phyloP scores from a whole-genome alignment of 2,888 invertebrate genomes.

The Diogma glabrata region DNA sequence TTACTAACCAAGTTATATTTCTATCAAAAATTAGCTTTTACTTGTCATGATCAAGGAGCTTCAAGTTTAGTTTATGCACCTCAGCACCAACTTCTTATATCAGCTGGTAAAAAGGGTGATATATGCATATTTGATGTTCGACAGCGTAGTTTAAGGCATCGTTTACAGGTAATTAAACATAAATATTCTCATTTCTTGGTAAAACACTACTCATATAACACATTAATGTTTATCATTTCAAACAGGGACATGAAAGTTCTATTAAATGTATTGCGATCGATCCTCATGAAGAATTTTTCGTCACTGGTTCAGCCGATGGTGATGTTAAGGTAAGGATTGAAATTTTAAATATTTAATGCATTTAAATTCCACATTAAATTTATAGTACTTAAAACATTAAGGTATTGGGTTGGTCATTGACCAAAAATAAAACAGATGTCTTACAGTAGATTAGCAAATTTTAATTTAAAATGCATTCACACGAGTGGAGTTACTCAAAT shows the following conservation, averaged over 20 bases:
- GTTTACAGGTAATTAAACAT: conserved; percentile 44
- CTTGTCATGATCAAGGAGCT: conserved; percentile 89
- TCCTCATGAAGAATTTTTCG: conserved; percentile 91
- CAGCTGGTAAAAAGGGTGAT: conserved; percentile 94
- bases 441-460: too few species aligned
- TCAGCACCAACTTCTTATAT: conserved; percentile 85
- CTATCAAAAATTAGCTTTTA: conserved; percentile 67
- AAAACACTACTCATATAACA: background rate
- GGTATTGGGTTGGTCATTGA: too few species aligned
- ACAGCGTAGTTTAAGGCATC: conserved; percentile 73
- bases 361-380: conserved; percentile 6
- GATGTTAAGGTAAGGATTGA: conserved; percentile 65
- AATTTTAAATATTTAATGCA: conserved; percentile 9
- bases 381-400: too few species aligned
- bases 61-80: conserved; percentile 85
- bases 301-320: conserved; percentile 87
- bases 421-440: too few species aligned
- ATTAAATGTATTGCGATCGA: conserved; percentile 92
- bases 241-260: conserved; percentile 79
- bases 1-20: conserved; percentile 15
- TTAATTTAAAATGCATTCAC: too few species aligned
- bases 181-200: background rate
- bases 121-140: conserved; percentile 93
- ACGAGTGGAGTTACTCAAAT: too few species aligned
- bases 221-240: background rate